These are phyloP conservation scores for Teleiodes luculella DNA, from an alignment of 2,888 invertebrate species.

Conservation along the genomic window DNA sequence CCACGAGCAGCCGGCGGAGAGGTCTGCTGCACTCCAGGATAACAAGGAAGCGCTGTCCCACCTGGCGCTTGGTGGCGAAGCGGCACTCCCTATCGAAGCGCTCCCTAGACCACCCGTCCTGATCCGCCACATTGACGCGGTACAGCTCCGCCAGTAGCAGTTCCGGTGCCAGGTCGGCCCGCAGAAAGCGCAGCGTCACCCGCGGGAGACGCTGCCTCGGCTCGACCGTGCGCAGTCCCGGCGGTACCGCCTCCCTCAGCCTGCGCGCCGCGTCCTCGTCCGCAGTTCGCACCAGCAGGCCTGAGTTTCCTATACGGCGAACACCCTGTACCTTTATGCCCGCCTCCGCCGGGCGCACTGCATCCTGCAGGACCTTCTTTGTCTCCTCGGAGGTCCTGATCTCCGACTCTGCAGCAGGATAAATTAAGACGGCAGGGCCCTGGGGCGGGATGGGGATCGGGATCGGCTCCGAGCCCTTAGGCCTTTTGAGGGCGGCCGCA, in stretches of 20 bases:
- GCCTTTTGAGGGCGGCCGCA: too few relatives aligned
- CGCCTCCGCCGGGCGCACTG: too few relatives aligned
- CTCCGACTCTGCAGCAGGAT: too few relatives aligned
- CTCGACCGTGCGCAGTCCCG: not conserved
- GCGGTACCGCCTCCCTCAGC: not conserved
- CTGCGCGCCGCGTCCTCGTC: not conserved
- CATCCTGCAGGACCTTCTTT: too few relatives aligned
- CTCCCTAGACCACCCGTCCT: not conserved
- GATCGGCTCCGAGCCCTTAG: too few relatives aligned
- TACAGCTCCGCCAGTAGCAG: not conserved
- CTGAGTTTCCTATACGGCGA: too few relatives aligned
- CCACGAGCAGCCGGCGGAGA: not conserved
- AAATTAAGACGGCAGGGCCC: too few relatives aligned
- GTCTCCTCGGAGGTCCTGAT: too few relatives aligned
- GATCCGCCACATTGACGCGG: not conserved
- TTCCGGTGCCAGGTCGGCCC: not conserved
- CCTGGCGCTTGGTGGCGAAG: too few relatives aligned
- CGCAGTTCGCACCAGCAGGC: not conserved
- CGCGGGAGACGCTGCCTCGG: not conserved
- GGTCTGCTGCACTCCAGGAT: not conserved
- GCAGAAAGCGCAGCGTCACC: not conserved
- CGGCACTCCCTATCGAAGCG: too few relatives aligned
- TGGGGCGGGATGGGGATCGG: too few relatives aligned
- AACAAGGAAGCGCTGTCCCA: not conserved
- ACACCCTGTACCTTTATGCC: too few relatives aligned